Percentiles rank a stretch among this genome's conserved stretches.
These are phyloP conservation scores for Circaetus cinerascens DNA, from an alignment of 2,113 vertebrate genomes.

Conservation along the genomic window DNA sequence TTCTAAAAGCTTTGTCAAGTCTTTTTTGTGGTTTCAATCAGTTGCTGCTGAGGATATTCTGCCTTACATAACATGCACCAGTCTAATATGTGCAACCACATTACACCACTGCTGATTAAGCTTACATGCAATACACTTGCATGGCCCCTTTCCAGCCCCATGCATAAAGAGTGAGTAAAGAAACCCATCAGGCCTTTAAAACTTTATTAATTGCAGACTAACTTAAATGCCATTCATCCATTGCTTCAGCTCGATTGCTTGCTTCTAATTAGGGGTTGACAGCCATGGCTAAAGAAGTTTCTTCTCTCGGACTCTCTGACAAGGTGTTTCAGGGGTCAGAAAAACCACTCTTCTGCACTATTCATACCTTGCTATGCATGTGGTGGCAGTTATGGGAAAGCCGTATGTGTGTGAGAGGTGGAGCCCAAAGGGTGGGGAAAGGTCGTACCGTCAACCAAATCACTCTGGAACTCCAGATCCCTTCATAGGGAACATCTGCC, in stretches of 20 bases:
- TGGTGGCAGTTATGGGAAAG: background rate
- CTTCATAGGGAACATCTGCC: background rate
- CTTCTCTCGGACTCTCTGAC: background rate
- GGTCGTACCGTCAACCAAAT: background rate
- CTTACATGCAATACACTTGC: background rate
- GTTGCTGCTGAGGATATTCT: background rate
- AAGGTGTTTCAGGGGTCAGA: background rate
- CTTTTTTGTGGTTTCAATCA: background rate
- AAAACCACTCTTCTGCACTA: background rate
- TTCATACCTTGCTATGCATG: background rate
- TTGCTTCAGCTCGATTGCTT: background rate
- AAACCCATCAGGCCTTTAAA: background rate
- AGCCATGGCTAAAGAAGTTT: background rate
- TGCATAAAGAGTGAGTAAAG: background rate
- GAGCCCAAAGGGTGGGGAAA: background rate
- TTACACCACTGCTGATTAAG: background rate
- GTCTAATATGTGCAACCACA: background rate
- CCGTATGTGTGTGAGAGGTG: background rate
- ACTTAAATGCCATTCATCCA: background rate
- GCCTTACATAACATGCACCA: background rate
- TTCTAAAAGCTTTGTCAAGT: background rate
- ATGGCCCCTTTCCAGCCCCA: background rate
- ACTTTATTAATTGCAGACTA: background rate
- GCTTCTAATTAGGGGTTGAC: background rate
- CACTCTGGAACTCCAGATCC: background rate